Evolutionary conservation across 2,888 invertebrate genomes (phyloP), one percentile per base, ranked within the genome.

Genomic region (Carabus problematicus): DNA sequence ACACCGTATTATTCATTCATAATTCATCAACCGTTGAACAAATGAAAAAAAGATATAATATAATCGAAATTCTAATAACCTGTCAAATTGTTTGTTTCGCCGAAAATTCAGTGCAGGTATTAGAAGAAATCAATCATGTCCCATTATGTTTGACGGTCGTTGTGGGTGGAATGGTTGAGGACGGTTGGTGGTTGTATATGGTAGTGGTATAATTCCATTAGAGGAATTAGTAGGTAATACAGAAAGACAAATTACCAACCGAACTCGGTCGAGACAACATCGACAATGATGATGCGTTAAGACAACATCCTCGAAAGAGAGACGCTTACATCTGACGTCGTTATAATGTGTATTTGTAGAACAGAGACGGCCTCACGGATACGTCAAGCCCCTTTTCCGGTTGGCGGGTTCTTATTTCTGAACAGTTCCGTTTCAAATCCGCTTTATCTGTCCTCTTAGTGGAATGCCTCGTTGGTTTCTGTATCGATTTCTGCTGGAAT

Each of bases 181-280:
- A 18, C 18, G 54, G 8, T 54, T 8, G 16, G 56, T n/a, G 40
- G 19, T 4, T 45, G 29, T 12, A 8, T 14, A 62, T 14, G 11
- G 54, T 43, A 52, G n/a, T 29, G 49, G 41, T 40, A 49, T 66
- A 66, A 59, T 66, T 66, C 66, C 59, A 47, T 58, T 47, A 64
- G 41, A 45, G 58, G 40, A 39, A 66, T 56, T 66, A 66, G 66
- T 52, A 12, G 63, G 58, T 66, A 66, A 59, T 59, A 59, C 39
- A 59, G 14, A 60, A 45, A 14, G 18, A 43, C 42, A 60, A 16
- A 60, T 60, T 60, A 41, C 40, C 41, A 29, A 39, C 8, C 11
- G 42, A 14, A 39, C 16, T 40, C 19, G 19, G 19, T 12, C 42
- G 42, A 60, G 3, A 18, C 45, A 43, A 16, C 12, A 60, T 16